Percentiles rank a stretch among this genome's conserved stretches.
These are phyloP conservation scores for Lamellibrachia columna DNA, from an alignment of 2,888 invertebrate genomes.

Conservation along the genomic window DNA sequence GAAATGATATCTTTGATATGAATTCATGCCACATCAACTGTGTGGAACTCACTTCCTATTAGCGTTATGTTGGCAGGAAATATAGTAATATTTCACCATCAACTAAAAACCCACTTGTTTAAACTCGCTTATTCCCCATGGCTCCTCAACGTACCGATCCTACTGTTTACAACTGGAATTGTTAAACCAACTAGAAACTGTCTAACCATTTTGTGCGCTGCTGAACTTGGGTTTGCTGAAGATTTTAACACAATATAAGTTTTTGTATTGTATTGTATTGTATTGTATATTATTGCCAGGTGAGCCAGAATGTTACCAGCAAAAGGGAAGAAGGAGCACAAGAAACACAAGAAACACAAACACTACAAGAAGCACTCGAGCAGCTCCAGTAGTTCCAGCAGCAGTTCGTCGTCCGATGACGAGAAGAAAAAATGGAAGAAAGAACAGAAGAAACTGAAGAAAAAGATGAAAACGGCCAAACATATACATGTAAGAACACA, in stretches of 20 bases:
- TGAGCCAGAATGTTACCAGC: background rate
- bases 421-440: constrained; percentile 25
- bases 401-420: constrained; percentile 24
- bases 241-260: background rate
- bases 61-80: too few relatives aligned
- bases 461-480: constrained; percentile 24
- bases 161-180: too few relatives aligned
- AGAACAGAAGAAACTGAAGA: constrained; percentile 29
- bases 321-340: background rate
- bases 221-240: too few relatives aligned
- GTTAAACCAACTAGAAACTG: too few relatives aligned
- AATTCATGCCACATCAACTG: too few relatives aligned
- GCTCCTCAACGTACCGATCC: too few relatives aligned
- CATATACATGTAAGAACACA: background rate
- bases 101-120: too few relatives aligned
- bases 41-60: too few relatives aligned
- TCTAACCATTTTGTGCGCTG: too few relatives aligned
- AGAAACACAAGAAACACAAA: background rate
- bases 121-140: too few relatives aligned
- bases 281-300: background rate
- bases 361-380: constrained; percentile 18
- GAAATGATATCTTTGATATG: too few relatives aligned
- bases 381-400: constrained; percentile 17
- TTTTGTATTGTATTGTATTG: background rate
- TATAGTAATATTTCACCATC: too few relatives aligned